Evolutionary conservation across 2,888 invertebrate genomes (phyloP).

Genomic region (Cryptocephalus primarius): DNA sequence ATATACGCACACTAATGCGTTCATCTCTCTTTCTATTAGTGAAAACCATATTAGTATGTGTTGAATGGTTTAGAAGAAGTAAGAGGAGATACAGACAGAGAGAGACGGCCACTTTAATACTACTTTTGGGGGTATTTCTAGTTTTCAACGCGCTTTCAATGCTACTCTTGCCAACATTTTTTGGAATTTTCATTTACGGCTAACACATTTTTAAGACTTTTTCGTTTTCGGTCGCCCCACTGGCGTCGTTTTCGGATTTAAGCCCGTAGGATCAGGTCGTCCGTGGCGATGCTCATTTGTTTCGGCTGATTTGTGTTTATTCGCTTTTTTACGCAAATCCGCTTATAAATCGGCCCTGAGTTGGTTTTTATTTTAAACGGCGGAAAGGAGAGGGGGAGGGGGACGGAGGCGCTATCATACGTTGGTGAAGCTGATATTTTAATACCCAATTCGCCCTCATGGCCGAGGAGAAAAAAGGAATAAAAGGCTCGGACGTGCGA

Average conservation of each 20-base stretch:
- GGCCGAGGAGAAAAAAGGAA: conserved; percentile 6
- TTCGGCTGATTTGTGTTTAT: conserved; percentile 30
- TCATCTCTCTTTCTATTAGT: too few relatives aligned
- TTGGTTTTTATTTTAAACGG: conserved; percentile 19
- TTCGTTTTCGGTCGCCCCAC: conserved; percentile 2
- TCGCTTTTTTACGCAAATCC: conserved; percentile 20
- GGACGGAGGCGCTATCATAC: conserved; percentile 15
- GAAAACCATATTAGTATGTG: too few relatives aligned
- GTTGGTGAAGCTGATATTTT: conserved; percentile 22
- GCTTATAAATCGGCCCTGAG: conserved; percentile 23
- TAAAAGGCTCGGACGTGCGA: conserved; percentile 13
- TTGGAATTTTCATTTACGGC: too few relatives aligned
- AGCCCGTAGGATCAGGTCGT: conserved; percentile 26
- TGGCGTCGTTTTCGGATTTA: conserved; percentile 20
- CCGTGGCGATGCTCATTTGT: conserved; percentile 30
- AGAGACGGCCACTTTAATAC: too few relatives aligned
- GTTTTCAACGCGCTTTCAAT: too few relatives aligned
- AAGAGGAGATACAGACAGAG: too few relatives aligned
- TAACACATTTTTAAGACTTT: too few relatives aligned
- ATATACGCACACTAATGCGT: too few relatives aligned
- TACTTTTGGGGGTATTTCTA: too few relatives aligned
- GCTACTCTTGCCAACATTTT: too few relatives aligned
- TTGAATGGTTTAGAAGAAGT: too few relatives aligned
- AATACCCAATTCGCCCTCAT: conserved; percentile 12
- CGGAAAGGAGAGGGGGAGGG: too few relatives aligned